Percentiles rank a stretch among this genome's conserved stretches.
These are phyloP conservation scores for Lymantria monacha DNA, from an alignment of 2,888 invertebrate species.

Conservation along the genomic window DNA sequence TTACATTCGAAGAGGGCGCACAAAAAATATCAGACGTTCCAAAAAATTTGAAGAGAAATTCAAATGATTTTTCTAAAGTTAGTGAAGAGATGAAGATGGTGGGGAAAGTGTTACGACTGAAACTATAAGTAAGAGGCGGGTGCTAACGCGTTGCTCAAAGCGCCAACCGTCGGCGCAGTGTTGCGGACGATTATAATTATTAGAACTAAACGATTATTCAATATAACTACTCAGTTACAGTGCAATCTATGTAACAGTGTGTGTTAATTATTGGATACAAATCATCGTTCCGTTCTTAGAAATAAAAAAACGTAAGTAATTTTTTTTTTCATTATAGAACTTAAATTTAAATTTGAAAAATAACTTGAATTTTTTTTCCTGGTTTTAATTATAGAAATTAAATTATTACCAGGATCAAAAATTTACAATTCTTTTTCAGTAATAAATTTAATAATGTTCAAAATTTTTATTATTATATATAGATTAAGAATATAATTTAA, in stretches of 20 bases:
- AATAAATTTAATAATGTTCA: no score
- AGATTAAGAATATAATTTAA: no score
- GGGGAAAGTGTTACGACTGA: constrained; percentile 74
- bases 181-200: constrained; percentile 41
- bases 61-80: constrained; percentile 28
- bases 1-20: no score
- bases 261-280: constrained; percentile 35
- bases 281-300: constrained; percentile 5
- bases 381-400: no score
- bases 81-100: constrained; percentile 55
- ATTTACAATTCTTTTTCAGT: no score
- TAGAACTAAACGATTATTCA: neutral
- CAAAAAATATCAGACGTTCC: constrained; percentile 2
- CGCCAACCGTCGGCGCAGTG: constrained; percentile 46
- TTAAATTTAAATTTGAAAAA: neutral
- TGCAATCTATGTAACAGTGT: constrained; percentile 33
- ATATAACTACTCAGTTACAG: constrained; percentile 4
- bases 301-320: constrained; percentile 26
- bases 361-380: neutral
- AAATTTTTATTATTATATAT: no score
- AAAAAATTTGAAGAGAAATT: constrained; percentile 50
- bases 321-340: neutral
- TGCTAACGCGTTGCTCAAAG: constrained; percentile 60
- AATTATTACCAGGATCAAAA: no score
- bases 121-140: constrained; percentile 71